phyloP scores from a whole-genome alignment of 2,888 invertebrate genomes.

The Phengaris alcon region DNA sequence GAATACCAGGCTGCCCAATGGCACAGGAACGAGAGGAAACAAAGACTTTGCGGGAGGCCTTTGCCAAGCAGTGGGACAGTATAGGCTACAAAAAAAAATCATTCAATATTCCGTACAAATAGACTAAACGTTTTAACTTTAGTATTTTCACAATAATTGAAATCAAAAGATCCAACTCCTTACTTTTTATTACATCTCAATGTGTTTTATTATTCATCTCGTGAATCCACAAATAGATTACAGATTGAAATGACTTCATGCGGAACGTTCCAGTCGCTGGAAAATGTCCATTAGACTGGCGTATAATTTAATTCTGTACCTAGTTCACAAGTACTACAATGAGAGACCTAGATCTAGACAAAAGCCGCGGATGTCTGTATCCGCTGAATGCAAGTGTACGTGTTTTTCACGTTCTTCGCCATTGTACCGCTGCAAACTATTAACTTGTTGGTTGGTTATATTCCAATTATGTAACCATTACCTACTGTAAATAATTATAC shows the following conservation, averaged over 20 bases:
- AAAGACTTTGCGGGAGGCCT: no score
- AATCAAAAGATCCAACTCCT: no score
- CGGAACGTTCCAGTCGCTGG: slow-evolving; percentile 18
- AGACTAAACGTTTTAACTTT: no score
- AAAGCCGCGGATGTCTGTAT: slow-evolving; percentile 28
- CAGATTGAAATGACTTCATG: neutral
- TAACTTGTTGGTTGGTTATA: neutral
- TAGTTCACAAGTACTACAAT: slow-evolving; percentile 30
- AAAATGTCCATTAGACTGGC: slow-evolving; percentile 22
- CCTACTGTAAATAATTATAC: no score
- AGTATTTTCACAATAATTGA: no score
- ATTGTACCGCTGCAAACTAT: slow-evolving; percentile 7
- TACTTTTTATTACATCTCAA: no score
- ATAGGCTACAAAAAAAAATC: no score
- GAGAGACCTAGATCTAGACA: slow-evolving; percentile 30
- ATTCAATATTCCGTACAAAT: no score
- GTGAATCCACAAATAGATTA: slow-evolving; percentile 3
- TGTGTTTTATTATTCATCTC: neutral
- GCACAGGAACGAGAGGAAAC: no score
- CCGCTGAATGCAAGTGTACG: slow-evolving; percentile 12
- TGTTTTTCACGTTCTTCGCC: slow-evolving; percentile 12
- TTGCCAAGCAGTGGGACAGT: no score
- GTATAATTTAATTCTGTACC: slow-evolving; percentile 30
- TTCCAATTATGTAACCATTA: neutral
- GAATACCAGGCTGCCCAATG: no score